Evolutionary conservation across 2,797 vertebrate species (phyloP).

Genomic region (Pagetopsis macropterus): DNA sequence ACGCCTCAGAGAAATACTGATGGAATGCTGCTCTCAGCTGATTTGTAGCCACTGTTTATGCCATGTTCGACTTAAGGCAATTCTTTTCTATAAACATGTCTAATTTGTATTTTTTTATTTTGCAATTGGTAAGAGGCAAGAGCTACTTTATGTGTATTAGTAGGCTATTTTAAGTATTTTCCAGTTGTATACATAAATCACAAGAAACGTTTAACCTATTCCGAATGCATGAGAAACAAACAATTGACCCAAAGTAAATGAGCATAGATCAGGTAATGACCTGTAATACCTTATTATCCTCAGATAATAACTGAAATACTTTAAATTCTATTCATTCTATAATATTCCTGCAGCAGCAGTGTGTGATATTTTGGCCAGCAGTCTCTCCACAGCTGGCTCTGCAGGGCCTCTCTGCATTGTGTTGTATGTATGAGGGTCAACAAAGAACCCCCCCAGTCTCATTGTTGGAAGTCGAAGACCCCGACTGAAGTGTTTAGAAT

Average conservation of each 20-base stretch:
- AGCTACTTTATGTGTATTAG: no score
- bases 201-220: neutral
- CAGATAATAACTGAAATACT: neutral
- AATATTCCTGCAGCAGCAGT: slow-evolving; percentile 4
- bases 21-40: neutral
- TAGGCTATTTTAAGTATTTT: neutral
- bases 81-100: neutral
- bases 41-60: neutral
- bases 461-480: slow-evolving; percentile 67
- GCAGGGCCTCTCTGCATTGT: slow-evolving; percentile 69
- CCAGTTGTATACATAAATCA: neutral
- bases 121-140: neutral
- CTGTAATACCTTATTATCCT: neutral
- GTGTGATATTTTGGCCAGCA: slow-evolving; percentile 22
- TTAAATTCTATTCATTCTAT: neutral
- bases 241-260: neutral
- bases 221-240: neutral
- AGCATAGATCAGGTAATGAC: neutral
- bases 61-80: neutral
- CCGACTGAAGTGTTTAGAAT: slow-evolving; percentile 32
- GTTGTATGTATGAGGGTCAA: slow-evolving; percentile 59
- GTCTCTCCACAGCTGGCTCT: slow-evolving; percentile 46
- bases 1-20: neutral
- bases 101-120: neutral
- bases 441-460: slow-evolving; percentile 72